Conservation (phyloP, 2,113 vertebrate species). For the Trematocara variabile region DNA sequence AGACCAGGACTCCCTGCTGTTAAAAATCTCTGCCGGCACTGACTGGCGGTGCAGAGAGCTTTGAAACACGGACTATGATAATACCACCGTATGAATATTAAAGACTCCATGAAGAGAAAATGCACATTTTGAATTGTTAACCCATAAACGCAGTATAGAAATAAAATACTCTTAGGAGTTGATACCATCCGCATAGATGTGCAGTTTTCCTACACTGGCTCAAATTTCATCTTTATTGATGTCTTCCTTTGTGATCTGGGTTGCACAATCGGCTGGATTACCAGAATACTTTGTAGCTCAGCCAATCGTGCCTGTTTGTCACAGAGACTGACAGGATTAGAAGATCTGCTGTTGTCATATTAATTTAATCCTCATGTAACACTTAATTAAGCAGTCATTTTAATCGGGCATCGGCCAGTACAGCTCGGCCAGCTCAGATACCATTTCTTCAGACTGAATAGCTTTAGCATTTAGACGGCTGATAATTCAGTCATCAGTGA, state of each 20-base stretch:
- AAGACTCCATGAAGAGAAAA: neutral
- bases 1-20: conserved; percentile 14
- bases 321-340: neutral
- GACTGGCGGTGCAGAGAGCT: neutral
- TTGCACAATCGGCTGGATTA: neutral
- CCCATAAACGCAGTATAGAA: neutral
- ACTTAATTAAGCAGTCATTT: neutral
- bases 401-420: neutral
- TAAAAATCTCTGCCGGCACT: conserved; percentile 3
- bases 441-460: neutral
- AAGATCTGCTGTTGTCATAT: neutral
- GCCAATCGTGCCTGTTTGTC: neutral
- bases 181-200: neutral
- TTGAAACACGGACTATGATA: conserved; percentile 39
- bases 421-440: neutral
- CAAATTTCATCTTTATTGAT: neutral
- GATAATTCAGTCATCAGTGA: neutral
- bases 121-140: neutral
- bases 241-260: neutral
- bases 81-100: conserved; percentile 15
- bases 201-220: neutral
- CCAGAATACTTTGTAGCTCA: neutral
- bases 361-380: neutral
- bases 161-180: neutral
- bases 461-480: neutral